phyloP scores from a whole-genome alignment of 2,888 invertebrate genomes.

The Bedellia somnulentella region DNA sequence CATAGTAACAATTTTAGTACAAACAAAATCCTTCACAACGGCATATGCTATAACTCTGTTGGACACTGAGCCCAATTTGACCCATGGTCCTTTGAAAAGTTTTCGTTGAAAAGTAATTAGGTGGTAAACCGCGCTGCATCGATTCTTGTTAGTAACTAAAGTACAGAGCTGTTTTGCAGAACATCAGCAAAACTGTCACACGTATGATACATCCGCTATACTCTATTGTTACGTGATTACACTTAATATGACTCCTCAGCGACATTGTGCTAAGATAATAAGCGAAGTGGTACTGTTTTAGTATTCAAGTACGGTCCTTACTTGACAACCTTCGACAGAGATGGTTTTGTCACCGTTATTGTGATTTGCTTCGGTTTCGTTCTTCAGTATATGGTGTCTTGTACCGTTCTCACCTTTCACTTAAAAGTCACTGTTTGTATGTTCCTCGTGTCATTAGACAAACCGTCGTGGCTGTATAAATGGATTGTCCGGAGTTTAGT shows the following conservation, averaged over 20 bases:
- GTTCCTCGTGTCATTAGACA: too few species aligned
- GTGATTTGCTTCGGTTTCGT: constrained; percentile 7
- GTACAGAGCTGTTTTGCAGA: constrained; percentile 20
- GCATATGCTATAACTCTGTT: too few species aligned
- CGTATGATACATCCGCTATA: constrained; percentile 39
- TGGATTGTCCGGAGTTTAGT: too few species aligned
- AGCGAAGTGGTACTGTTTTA: constrained; percentile 24
- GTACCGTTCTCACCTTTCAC: constrained; percentile 28
- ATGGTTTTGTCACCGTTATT: constrained; percentile 37
- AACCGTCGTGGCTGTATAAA: too few species aligned
- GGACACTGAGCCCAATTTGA: too few species aligned
- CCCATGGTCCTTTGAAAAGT: too few species aligned
- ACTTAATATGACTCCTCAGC: background rate
- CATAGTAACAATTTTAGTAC: too few species aligned
- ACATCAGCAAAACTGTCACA: constrained; percentile 44
- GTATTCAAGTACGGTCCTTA: constrained; percentile 23
- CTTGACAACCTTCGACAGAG: constrained; percentile 31
- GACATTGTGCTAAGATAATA: constrained; percentile 6
- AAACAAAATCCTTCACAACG: too few species aligned
- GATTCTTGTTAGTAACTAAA: constrained; percentile 23
- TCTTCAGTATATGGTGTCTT: constrained; percentile 1
- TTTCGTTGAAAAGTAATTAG: too few species aligned
- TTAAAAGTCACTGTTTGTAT: too few species aligned
- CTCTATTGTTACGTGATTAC: constrained; percentile 28
- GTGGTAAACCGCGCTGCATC: background rate